Base-by-base conservation (phyloP, 2,113 vertebrate genomes). In the Ceyx margarethae region DNA sequence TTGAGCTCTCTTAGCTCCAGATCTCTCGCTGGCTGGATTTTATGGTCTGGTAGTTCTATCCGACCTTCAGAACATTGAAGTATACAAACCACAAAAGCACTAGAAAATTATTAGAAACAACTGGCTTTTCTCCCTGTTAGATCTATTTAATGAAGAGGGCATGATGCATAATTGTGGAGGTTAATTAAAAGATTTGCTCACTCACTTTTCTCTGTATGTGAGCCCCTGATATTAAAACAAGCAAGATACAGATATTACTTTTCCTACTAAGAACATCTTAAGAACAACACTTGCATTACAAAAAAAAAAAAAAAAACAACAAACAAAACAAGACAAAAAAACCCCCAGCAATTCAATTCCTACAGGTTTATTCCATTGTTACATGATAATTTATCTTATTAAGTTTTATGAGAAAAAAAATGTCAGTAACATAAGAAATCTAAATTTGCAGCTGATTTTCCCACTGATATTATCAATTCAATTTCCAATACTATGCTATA, bases 31-130 rank as follows among this genome's bases (percentile, higher is more conserved):
- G 97, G 96, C 96, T 97, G 97, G 97, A 97, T 98, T 98, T 98
- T 97, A 97, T 98, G 97, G 97, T 98, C 98, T 98, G 96, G 97
- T 97, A 96, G 95, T 77, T 98, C 96, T 94, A 95, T 91, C 96
- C 71, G 62, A 97, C 96, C 96, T 95, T 95, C 95, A 90, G 85
- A 97, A 97, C 88, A 91, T 94, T 96, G 93, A 93, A 96, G 91
- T 93, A 97, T 79, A 97, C 66, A 93, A 91, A 85, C 71, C 91
- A 96, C 93, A 97, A 95, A 97, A 97, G 94, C 84, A 85, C 66
- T 57, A 84, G 81, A 94, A 97, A 97, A 96, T 93, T 82, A 94
- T 87, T 93, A 96, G 94, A 94, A 97, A 95, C 81, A 95, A 93
- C 56, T 89, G 79, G 83, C 91, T 90, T 85, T 94, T 94, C 81